A percentile compares a stretch with the other conserved stretches of the same genome.
Evolutionary conservation across 2,888 invertebrate species (phyloP).

Genomic region (Euplexia lucipara): DNA sequence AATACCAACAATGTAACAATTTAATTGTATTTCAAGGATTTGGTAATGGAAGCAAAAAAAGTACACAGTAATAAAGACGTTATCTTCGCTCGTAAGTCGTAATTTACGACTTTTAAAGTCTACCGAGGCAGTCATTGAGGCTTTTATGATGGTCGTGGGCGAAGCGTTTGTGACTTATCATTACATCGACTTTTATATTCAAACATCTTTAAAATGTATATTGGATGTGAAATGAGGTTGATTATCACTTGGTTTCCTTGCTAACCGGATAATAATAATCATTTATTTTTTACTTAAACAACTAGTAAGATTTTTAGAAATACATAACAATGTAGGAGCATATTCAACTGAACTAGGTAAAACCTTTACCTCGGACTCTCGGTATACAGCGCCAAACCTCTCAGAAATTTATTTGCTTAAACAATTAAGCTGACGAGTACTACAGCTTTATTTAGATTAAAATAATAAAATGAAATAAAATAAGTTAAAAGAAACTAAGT

Average conservation of each 20-base stretch:
- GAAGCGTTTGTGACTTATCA: conserved; percentile 52
- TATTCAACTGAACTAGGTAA: too few relatives aligned
- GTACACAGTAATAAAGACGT: conserved; percentile 55
- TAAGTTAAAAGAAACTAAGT: too few relatives aligned
- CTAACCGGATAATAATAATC: not conserved
- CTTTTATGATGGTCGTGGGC: conserved; percentile 50
- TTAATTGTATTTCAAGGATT: conserved; percentile 44
- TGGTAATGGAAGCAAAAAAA: conserved; percentile 51
- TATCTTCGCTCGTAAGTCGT: conserved; percentile 59
- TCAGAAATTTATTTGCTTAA: too few relatives aligned
- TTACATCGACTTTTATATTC: conserved; percentile 41
- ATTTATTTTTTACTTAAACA: conserved; percentile 11
- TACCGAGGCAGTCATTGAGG: conserved; percentile 45
- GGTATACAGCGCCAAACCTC: too few relatives aligned
- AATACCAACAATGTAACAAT: not conserved
- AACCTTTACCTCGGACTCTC: too few relatives aligned
- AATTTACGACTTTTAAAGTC: conserved; percentile 63
- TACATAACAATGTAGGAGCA: too few relatives aligned
- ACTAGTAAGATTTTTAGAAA: too few relatives aligned
- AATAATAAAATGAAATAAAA: too few relatives aligned
- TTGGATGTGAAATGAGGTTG: conserved; percentile 36
- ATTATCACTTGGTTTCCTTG: conserved; percentile 19
- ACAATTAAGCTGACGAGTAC: too few relatives aligned
- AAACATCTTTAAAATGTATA: conserved; percentile 38
- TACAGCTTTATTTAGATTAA: too few relatives aligned